A percentile compares a stretch with the other conserved stretches of the same genome.
Conservation (phyloP, 1,140 invertebrate genomes). For the Bombus picipes region DNA sequence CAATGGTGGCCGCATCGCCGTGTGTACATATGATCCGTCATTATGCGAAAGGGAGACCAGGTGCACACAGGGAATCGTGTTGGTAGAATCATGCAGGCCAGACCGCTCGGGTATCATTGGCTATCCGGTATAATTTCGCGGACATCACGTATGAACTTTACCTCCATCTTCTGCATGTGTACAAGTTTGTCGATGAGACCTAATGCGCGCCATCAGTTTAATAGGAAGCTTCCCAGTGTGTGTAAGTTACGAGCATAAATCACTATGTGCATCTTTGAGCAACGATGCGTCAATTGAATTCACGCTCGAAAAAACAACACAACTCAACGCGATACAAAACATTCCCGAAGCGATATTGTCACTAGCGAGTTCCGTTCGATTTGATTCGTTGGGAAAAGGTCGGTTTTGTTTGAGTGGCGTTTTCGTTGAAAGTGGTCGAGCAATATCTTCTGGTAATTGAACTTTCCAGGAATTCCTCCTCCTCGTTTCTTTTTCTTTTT, state of each 20-base stretch:
- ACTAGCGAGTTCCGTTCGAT: neutral
- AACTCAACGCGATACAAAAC: neutral
- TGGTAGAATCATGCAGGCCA: neutral
- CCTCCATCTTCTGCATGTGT: slow-evolving; percentile 18
- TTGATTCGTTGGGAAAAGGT: neutral
- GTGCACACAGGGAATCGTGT: neutral
- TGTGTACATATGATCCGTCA: neutral
- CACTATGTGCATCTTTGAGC: neutral
- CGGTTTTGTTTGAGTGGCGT: neutral
- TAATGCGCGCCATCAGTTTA: slow-evolving; percentile 51
- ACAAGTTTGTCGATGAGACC: slow-evolving; percentile 16
- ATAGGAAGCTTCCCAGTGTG: slow-evolving; percentile 16
- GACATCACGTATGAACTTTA: slow-evolving; percentile 16
- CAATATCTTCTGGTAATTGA: slow-evolving; percentile 9
- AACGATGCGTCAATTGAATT: neutral
- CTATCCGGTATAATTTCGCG: slow-evolving; percentile 34
- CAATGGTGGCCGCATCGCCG: neutral
- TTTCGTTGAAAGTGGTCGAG: neutral
- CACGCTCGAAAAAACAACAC: no score
- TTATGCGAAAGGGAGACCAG: neutral
- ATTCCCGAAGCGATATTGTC: neutral
- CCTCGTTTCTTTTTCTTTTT: no score
- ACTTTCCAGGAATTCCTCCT: neutral
- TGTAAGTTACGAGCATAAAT: neutral
- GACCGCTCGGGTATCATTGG: slow-evolving; percentile 8